These are phyloP conservation scores for Lepisosteus oculatus DNA, from an alignment of 2,113 vertebrate genomes.

Conservation along the genomic window DNA sequence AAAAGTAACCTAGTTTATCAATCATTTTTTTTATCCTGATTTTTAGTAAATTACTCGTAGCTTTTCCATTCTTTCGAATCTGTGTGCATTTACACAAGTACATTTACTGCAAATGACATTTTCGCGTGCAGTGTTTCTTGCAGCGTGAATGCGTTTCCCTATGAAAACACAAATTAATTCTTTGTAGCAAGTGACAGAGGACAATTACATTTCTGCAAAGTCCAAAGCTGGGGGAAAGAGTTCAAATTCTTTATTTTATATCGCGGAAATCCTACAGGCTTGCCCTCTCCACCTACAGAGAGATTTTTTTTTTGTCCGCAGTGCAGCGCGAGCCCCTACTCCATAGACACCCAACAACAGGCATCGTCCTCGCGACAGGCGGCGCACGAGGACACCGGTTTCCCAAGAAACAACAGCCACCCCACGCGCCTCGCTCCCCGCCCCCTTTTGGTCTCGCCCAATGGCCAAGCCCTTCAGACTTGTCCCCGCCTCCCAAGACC, in stretches of 20 bases:
- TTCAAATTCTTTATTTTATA: too few species aligned
- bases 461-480: constrained; percentile 1
- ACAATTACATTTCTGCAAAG: not conserved
- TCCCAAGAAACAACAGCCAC: constrained; percentile 7
- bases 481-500: constrained; percentile 8
- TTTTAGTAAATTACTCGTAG: too few species aligned
- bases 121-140: too few species aligned
- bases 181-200: too few species aligned
- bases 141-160: too few species aligned
- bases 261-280: not conserved
- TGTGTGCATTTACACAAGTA: too few species aligned
- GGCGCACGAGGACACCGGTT: constrained; percentile 25
- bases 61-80: too few species aligned
- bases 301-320: constrained; percentile 60
- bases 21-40: too few species aligned
- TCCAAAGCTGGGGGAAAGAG: too few species aligned
- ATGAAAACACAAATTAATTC: too few species aligned
- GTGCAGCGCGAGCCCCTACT: constrained; percentile 55
- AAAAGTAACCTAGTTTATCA: too few species aligned
- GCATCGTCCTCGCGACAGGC: constrained; percentile 23
- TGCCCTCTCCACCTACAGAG: constrained; percentile 7
- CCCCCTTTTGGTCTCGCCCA: constrained; percentile 23
- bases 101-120: too few species aligned
- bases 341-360: constrained; percentile 25
- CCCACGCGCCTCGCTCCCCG: constrained; percentile 12